These are phyloP conservation scores for Orientallactaga sibirica DNA, from an alignment of 2,797 vertebrate genomes.

Conservation along the genomic window DNA sequence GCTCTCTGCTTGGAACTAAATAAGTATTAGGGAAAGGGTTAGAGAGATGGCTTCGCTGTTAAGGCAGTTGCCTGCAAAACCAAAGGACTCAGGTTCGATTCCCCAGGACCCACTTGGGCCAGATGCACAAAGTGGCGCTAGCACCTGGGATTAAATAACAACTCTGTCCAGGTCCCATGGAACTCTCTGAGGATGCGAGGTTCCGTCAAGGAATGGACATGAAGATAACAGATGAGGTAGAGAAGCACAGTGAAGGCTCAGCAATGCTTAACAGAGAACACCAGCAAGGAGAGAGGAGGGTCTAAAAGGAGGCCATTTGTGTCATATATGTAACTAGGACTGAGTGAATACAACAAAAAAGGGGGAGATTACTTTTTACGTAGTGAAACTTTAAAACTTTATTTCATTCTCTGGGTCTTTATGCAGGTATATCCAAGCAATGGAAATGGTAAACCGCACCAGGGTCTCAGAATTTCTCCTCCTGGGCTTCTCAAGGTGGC, in stretches of 20 bases:
- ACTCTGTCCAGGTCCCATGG: too few species aligned
- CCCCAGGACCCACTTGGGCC: too few species aligned
- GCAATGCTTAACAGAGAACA: background rate
- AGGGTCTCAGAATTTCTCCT: conserved; percentile 77
- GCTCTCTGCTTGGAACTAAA: too few species aligned
- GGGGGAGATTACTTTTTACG: background rate
- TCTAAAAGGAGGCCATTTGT: background rate
- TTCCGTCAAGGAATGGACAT: background rate
- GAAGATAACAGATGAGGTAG: background rate
- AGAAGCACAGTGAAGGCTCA: background rate
- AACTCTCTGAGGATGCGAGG: background rate
- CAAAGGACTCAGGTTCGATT: too few species aligned
- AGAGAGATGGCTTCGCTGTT: too few species aligned
- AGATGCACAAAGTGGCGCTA: too few species aligned
- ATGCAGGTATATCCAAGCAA: conserved; percentile 26
- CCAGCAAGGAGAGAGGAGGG: background rate
- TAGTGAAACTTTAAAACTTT: background rate
- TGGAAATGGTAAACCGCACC: conserved; percentile 71
- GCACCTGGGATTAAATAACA: too few species aligned
- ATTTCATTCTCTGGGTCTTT: conserved; percentile 42
- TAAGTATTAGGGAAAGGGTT: too few species aligned
- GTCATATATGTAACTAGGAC: background rate
- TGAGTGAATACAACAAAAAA: background rate
- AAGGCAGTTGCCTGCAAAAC: too few species aligned
- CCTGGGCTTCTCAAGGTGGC: conserved; percentile 71